phyloP scores from a whole-genome alignment of 2,888 invertebrate genomes.

The Creontiades dilutus region DNA sequence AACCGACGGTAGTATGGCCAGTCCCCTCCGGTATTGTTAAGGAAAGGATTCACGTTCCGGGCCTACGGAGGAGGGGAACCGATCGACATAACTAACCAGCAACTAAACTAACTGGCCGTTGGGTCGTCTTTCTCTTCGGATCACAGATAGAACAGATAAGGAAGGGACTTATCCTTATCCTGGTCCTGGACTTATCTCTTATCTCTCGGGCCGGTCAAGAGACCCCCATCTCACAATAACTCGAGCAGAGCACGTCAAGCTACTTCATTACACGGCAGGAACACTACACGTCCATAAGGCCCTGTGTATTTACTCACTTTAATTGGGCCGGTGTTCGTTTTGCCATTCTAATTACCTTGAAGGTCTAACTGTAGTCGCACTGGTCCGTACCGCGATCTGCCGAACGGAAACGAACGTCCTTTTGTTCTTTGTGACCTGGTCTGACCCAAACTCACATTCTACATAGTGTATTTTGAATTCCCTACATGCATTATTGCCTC shows the following conservation, averaged over 20 bases:
- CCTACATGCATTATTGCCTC: no score
- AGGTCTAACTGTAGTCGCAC: constrained; percentile 13
- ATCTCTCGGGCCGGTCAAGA: constrained; percentile 6
- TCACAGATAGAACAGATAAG: constrained; percentile 40
- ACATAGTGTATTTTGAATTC: no score
- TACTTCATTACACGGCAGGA: constrained; percentile 9
- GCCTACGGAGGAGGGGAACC: not conserved
- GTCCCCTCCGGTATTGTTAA: constrained; percentile 50
- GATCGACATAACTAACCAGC: constrained; percentile 65
- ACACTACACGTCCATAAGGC: constrained; percentile 16
- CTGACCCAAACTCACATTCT: not conserved
- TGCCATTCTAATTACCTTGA: constrained; percentile 49
- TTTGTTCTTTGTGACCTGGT: not conserved
- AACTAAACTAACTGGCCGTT: constrained; percentile 57
- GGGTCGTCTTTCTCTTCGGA: constrained; percentile 45
- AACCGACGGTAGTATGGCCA: not conserved
- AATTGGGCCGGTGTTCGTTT: constrained; percentile 48
- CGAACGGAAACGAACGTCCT: not conserved
- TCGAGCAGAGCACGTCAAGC: constrained; percentile 44
- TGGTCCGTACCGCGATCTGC: not conserved
- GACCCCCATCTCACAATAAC: constrained; percentile 42
- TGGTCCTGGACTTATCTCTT: not conserved
- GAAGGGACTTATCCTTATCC: not conserved
- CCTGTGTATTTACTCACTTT: constrained; percentile 4
- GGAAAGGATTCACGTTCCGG: constrained; percentile 8